These are phyloP conservation scores for Diogma glabrata DNA, from an alignment of 2,888 invertebrate genomes.

Conservation along the genomic window DNA sequence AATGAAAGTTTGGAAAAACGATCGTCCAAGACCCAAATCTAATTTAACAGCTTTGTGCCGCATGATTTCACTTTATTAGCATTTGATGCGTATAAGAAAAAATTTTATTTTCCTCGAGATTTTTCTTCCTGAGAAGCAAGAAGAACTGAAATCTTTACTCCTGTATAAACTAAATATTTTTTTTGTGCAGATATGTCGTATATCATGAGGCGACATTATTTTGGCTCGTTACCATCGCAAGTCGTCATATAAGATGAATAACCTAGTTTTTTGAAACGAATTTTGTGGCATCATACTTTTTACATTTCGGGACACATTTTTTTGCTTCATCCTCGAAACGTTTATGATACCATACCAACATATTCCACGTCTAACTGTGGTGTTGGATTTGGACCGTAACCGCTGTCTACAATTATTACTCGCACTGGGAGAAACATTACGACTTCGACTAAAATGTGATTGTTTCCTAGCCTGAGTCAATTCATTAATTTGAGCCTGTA, in stretches of 20 bases:
- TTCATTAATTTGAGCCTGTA: no score
- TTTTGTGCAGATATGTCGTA: conserved; percentile 8
- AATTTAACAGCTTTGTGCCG: conserved; percentile 14
- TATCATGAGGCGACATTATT: conserved; percentile 13
- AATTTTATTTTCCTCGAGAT: background rate
- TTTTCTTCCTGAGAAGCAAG: conserved; percentile 10
- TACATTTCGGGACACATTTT: no score
- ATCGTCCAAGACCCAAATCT: conserved; percentile 19
- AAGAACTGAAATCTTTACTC: conserved; percentile 17
- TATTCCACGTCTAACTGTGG: no score
- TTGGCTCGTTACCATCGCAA: conserved; percentile 5
- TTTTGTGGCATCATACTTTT: no score
- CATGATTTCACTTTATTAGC: conserved; percentile 16
- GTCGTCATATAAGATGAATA: conserved; percentile 10
- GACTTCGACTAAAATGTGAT: no score
- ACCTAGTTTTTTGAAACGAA: conserved; percentile 13
- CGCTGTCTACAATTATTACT: no score
- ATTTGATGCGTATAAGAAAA: conserved; percentile 18
- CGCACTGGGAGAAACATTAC: no score
- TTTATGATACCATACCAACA: no score
- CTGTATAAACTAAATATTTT: conserved; percentile 17
- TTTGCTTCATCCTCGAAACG: no score
- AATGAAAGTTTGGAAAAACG: conserved; percentile 20
- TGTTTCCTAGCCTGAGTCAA: no score
- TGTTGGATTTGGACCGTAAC: no score